Base-by-base conservation (phyloP, 2,888 invertebrate genomes). In the Parnassius apollo region DNA sequence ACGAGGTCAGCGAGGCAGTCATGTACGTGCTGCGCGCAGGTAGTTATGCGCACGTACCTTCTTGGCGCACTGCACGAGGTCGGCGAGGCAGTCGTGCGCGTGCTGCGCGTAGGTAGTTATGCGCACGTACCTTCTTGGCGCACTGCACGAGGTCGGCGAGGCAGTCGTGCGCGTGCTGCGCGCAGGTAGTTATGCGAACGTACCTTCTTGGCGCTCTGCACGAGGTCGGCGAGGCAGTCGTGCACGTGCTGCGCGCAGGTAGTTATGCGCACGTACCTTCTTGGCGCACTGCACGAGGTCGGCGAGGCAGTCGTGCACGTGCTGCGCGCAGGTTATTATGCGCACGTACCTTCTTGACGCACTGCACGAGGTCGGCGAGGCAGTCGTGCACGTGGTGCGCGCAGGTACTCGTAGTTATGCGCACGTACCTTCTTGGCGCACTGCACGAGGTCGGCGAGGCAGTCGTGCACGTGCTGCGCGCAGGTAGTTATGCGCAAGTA, bases 241-340 rank as follows among this genome's bases (percentile, higher is more conserved):
- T 46, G 46, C 46, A 46, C 46, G 10, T 46, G 12, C 46, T 12
- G 46, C 46, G 11, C 10, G 46, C 11, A 46, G 46, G 46, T 22
- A 22, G 22, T 2, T 22, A 2, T 22, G n/a, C n/a, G n/a, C n/a
- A n/a, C n/a, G n/a, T n/a, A n/a, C n/a, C n/a, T n/a, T n/a, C n/a
- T n/a, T n/a, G n/a, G n/a, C n/a, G n/a, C n/a, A n/a, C n/a, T n/a
- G 95, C 18, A 98, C 98, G 53, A 98, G 93, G 69, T 97, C 96
- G 0, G 95, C 94, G 35, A 98, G 93, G 64, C 94, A 94, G 67
- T 97, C 96, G 83, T 98, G 98, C 22, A 98, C 93, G 79, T 93
- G 94, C 73, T 95, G 94, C 64, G 97, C 96, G 87, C 98, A 96
- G 65, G 93, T 18, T 1, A 1, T 1, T 18, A 18, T 18, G 18